Evolutionary conservation across 2,797 vertebrate species (phyloP).

Genomic region (Xyrichtys novacula): DNA sequence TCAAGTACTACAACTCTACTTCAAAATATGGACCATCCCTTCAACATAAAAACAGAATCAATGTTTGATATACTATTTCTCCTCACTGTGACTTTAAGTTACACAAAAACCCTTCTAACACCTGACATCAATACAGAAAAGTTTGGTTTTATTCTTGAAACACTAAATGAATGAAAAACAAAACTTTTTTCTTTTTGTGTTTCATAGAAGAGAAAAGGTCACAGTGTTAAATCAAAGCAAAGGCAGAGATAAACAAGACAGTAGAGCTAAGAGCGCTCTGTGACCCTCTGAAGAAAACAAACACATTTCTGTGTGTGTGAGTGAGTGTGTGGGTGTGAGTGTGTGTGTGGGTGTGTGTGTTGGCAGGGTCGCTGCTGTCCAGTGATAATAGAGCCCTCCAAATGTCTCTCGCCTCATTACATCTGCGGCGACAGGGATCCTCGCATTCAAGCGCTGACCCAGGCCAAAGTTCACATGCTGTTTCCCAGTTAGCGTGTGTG

Average conservation of each 20-base stretch:
- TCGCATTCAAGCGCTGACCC: constrained; percentile 58
- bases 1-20: no score
- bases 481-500: constrained; percentile 57
- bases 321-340: constrained; percentile 23
- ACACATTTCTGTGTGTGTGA: constrained; percentile 38
- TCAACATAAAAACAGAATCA: no score
- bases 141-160: no score
- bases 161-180: not conserved
- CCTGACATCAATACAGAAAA: no score
- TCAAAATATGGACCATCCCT: no score
- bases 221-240: constrained; percentile 1
- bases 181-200: not conserved
- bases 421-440: constrained; percentile 68
- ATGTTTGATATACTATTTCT: no score
- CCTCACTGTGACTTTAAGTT: no score
- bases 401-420: constrained; percentile 76
- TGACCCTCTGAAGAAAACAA: constrained; percentile 32
- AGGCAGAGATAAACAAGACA: constrained; percentile 3
- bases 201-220: not conserved
- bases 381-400: constrained; percentile 61
- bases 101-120: no score
- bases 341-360: constrained; percentile 34
- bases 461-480: constrained; percentile 69
- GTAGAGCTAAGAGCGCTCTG: constrained; percentile 10
- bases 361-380: constrained; percentile 48